Percentiles rank a stretch among this genome's conserved stretches.
Conservation (phyloP, 2,797 vertebrate genomes). For the Knipowitschia caucasica region DNA sequence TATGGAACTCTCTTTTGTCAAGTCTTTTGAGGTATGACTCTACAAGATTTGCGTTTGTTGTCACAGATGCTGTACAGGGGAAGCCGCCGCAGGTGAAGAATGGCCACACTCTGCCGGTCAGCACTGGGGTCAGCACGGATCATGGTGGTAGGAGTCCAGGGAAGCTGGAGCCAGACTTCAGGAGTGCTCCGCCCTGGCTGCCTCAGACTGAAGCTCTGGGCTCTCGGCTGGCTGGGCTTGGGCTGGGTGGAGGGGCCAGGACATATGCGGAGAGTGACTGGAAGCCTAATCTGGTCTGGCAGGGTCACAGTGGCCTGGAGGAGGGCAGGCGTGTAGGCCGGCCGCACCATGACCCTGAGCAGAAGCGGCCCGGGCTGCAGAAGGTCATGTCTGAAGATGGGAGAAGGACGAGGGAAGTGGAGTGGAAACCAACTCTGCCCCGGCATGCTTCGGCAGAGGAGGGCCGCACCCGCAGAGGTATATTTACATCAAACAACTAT, state of each 20-base stretch:
- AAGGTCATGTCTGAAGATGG: conserved; percentile 78
- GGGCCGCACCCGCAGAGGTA: conserved; percentile 74
- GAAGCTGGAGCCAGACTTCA: conserved; percentile 68
- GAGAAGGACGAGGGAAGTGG: conserved; percentile 68
- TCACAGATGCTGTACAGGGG: conserved; percentile 73
- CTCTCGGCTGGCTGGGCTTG: conserved; percentile 60
- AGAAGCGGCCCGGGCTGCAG: conserved; percentile 72
- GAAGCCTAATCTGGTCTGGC: conserved; percentile 73
- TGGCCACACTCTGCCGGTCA: conserved; percentile 86
- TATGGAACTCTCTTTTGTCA: conserved; percentile 5
- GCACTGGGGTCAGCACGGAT: conserved; percentile 53
- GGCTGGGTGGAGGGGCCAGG: no score
- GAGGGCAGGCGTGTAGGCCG: conserved; percentile 62
- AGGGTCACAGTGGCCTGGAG: conserved; percentile 66
- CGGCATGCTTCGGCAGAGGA: conserved; percentile 78
- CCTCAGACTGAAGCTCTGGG: conserved; percentile 55
- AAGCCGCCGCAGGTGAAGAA: conserved; percentile 84
- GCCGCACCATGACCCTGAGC: conserved; percentile 62
- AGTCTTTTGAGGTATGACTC: background rate
- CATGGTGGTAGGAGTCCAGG: conserved; percentile 54
- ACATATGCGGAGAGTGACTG: conserved; percentile 73
- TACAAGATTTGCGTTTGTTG: background rate
- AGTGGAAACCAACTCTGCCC: conserved; percentile 78
- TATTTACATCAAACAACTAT: no score
- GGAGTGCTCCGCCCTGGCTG: conserved; percentile 71